Evolutionary conservation across 2,888 invertebrate species (phyloP).

Genomic region (Drosophila basisetae): DNA sequence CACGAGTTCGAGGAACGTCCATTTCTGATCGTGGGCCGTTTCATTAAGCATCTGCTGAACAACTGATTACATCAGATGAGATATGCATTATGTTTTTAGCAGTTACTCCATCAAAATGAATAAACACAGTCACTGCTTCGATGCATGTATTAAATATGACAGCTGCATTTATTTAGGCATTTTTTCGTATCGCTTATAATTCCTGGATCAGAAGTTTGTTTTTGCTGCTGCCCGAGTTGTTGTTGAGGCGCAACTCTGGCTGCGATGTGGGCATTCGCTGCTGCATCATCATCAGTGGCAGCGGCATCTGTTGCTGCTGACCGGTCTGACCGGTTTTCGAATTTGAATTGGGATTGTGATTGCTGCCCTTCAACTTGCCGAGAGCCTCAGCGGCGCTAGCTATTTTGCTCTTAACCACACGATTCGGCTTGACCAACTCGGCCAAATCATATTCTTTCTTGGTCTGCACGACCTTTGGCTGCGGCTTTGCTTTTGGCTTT

Average conservation of each 20-base stretch:
- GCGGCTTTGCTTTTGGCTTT: conserved; percentile 13
- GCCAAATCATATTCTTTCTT: conserved; percentile 81
- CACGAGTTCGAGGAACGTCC: conserved; percentile 86
- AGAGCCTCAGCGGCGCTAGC: conserved; percentile 78
- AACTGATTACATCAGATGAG: background rate
- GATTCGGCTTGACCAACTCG: conserved; percentile 83
- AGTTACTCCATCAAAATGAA: background rate
- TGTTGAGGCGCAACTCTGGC: conserved; percentile 40
- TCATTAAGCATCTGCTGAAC: conserved; percentile 86
- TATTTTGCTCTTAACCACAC: conserved; percentile 81
- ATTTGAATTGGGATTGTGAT: conserved; percentile 13
- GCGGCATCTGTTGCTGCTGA: conserved; percentile 7
- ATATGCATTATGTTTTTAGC: background rate
- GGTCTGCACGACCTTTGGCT: conserved; percentile 3
- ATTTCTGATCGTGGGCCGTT: conserved; percentile 88
- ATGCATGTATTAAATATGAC: background rate
- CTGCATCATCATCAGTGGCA: conserved; percentile 34
- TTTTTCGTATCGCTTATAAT: conserved; percentile 15
- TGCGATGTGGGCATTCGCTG: conserved; percentile 19
- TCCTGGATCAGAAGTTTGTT: conserved; percentile 63
- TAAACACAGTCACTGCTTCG: background rate
- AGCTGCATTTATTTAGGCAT: background rate
- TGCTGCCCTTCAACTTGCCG: conserved; percentile 37
- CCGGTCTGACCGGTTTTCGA: background rate
- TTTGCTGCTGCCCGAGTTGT: conserved; percentile 19